These are phyloP conservation scores for Polyodon spathula DNA, from an alignment of 2,113 vertebrate species.

Conservation along the genomic window DNA sequence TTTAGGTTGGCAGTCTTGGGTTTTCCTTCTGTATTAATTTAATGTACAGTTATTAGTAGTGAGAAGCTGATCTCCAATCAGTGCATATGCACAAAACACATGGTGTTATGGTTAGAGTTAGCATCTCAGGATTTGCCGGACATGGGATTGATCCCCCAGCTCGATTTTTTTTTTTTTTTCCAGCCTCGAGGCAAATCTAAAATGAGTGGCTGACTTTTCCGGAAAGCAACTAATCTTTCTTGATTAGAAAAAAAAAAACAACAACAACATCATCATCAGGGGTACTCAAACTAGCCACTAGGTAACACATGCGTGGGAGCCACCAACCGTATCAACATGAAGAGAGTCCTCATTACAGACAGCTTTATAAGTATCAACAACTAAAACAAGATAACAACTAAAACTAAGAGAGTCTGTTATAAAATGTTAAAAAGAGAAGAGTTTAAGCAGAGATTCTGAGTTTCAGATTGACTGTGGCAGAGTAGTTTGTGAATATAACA, in stretches of 20 bases:
- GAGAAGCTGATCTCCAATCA: slow-evolving; percentile 48
- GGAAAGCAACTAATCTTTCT: slow-evolving; percentile 53
- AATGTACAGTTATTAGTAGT: background rate
- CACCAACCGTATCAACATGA: background rate
- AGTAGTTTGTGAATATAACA: too few species aligned
- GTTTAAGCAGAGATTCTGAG: too few species aligned
- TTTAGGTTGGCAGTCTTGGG: too few species aligned
- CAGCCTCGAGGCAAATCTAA: slow-evolving; percentile 59
- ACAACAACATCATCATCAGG: slow-evolving; percentile 9
- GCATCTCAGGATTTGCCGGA: slow-evolving; percentile 48
- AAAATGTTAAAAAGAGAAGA: too few species aligned
- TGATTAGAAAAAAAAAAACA: slow-evolving; percentile 45
- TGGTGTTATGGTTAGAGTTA: slow-evolving; percentile 66
- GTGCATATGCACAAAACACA: slow-evolving; percentile 51
- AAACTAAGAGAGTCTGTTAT: background rate
- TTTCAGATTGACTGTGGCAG: too few species aligned
- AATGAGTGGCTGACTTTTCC: slow-evolving; percentile 52
- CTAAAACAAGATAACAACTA: background rate
- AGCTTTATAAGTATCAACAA: background rate
- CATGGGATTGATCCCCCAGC: slow-evolving; percentile 52
- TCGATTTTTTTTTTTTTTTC: slow-evolving; percentile 42
- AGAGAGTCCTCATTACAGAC: background rate
- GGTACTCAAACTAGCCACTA: background rate
- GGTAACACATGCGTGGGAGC: background rate
- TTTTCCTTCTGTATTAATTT: too few species aligned